A percentile compares a stretch with the other conserved stretches of the same genome.
Conservation (phyloP, 2,113 vertebrate species). For the Eurypyga helias region DNA sequence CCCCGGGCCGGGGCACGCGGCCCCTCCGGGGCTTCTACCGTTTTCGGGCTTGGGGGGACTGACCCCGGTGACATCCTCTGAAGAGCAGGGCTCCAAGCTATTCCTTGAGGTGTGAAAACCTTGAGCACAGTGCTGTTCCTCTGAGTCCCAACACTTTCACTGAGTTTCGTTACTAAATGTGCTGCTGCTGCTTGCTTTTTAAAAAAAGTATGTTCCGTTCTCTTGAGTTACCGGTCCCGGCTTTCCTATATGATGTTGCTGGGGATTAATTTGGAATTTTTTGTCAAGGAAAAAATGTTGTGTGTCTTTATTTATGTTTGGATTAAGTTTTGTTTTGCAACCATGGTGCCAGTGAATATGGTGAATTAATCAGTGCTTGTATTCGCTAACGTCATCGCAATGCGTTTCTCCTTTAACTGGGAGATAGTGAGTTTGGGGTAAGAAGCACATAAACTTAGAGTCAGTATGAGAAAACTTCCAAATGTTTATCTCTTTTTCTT, state of each 20-base stretch:
- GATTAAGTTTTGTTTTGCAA: conserved; percentile 43
- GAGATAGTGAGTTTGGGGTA: neutral
- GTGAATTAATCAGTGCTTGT: conserved; percentile 1
- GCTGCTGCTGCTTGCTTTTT: neutral
- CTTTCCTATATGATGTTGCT: neutral
- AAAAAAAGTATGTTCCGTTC: neutral
- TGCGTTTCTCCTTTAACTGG: neutral
- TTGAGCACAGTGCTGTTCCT: neutral
- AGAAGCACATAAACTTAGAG: neutral
- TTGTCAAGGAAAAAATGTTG: neutral
- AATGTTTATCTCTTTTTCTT: neutral
- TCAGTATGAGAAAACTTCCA: neutral
- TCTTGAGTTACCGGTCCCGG: neutral
- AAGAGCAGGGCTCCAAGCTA: neutral
- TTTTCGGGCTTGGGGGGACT: neutral
- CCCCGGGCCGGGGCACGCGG: no score
- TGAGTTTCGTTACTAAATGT: neutral
- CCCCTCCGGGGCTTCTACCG: neutral
- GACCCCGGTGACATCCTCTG: neutral
- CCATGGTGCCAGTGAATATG: conserved; percentile 19
- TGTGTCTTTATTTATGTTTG: conserved; percentile 10
- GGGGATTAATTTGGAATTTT: neutral
- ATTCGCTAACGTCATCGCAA: neutral
- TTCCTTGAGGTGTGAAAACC: neutral
- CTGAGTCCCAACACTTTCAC: neutral